Evolutionary conservation across 2,113 vertebrate genomes (phyloP).

Genomic region (Cavia aperea): DNA sequence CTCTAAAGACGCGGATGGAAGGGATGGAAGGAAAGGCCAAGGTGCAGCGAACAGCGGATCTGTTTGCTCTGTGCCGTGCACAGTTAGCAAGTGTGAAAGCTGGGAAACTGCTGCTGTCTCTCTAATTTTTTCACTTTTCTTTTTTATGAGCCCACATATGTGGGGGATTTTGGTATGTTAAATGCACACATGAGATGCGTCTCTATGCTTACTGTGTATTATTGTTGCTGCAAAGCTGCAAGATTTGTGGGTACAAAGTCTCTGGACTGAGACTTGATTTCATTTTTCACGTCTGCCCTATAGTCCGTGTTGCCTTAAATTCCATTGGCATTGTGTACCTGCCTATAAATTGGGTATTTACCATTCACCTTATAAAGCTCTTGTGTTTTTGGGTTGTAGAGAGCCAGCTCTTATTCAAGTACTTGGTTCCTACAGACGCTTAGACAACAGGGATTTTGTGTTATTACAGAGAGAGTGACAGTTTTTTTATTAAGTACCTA

Average conservation of each 20-base stretch:
- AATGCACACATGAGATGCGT: neutral
- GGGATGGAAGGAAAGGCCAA: neutral
- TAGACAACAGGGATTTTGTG: neutral
- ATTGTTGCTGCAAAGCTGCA: neutral
- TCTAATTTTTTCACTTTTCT: neutral
- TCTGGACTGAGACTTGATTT: neutral
- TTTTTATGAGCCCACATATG: neutral
- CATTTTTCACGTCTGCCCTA: neutral
- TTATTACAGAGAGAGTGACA: neutral
- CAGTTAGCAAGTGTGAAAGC: neutral
- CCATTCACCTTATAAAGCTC: neutral
- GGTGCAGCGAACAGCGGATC: neutral
- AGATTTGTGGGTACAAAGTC: neutral
- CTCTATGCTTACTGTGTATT: neutral
- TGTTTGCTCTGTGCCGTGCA: neutral
- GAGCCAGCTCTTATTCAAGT: neutral
- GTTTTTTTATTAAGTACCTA: constrained; percentile 34
- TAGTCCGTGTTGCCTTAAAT: neutral
- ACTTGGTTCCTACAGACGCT: neutral
- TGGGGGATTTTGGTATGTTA: neutral
- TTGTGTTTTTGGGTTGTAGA: neutral
- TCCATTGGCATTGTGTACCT: neutral
- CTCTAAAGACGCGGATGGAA: neutral
- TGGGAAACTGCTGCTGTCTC: neutral
- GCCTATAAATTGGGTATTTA: constrained; percentile 7